phyloP scores from a whole-genome alignment of 2,888 invertebrate genomes.

The Megastigmus dorsalis region DNA sequence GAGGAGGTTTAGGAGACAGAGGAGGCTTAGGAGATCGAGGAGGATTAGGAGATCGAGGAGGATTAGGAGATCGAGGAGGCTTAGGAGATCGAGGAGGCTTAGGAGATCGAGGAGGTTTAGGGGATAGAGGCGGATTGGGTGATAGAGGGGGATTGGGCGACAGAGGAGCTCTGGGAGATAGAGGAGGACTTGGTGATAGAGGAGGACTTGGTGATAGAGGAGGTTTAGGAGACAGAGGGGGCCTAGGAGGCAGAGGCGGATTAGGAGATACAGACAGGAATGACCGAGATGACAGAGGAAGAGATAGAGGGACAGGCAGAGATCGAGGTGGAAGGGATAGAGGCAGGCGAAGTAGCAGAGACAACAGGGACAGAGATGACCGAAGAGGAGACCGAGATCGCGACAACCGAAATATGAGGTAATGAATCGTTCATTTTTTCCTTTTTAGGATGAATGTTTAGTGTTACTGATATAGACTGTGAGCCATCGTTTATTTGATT shows the following conservation, averaged over 20 bases:
- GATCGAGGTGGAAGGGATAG: conserved; percentile 69
- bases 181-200: conserved; percentile 57
- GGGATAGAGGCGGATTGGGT: conserved; percentile 65
- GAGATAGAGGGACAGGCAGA: conserved; percentile 68
- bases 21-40: conserved; percentile 68
- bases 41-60: conserved; percentile 65
- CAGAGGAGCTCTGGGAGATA: no score
- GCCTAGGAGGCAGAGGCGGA: conserved; percentile 58
- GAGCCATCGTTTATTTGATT: no score
- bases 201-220: conserved; percentile 65
- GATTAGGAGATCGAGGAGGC: conserved; percentile 64
- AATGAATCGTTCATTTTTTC: neutral
- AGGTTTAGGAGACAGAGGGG: conserved; percentile 65
- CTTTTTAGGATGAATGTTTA: neutral
- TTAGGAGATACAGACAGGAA: conserved; percentile 67
- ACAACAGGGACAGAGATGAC: conserved; percentile 65
- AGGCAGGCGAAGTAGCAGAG: conserved; percentile 68
- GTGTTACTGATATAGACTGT: neutral
- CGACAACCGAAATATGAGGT: conserved; percentile 56
- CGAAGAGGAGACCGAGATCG: conserved; percentile 70
- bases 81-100: conserved; percentile 68
- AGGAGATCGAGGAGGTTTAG: conserved; percentile 64
- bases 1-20: conserved; percentile 67
- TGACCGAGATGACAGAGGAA: conserved; percentile 63
- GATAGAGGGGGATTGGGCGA: conserved; percentile 66